Base-by-base conservation (phyloP, 2,113 vertebrate genomes). In the Telmatochromis sp. region DNA sequence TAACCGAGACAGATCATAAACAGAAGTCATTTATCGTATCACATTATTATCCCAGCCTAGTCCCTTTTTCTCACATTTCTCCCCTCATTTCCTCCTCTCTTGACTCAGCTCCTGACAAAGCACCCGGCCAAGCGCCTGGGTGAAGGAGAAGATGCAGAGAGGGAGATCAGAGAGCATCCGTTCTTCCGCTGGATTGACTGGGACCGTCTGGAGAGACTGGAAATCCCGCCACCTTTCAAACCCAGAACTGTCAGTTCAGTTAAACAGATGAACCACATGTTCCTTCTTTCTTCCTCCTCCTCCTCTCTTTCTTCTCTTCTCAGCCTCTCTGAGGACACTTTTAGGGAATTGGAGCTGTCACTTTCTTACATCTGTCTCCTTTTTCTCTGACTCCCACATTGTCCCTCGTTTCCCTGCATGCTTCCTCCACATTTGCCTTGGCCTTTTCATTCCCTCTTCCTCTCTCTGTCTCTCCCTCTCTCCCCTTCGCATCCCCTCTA, bases 111-210 rank as follows among this genome's bases (percentile, higher is more conserved):
- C 75, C 95, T 98, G 82, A 98, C 97, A 10, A 98, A 98, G 91
- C 96, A 98, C 87, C 98, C 98, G 0, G 95, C 91, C 13, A 98
- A 98, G 91, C 97, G 98, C 57, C 95, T 98, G 81, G 98, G 98
- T 21, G 97, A 96, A 2, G 97, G 96, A 82, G 95, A 96, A 1
- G 97, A 98, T 0, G 97, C 97, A 1, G 97, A 98, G 57, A 93
- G 96, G 80, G 97, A 98, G 79, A 97, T 98, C 82, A 95, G 96
- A 9, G 97, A 97, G 9, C 98, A 98, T 53, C 96, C 96, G 5
- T 98, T 98, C 89, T 98, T 98, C 95, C 97, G 97, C 60, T 97
- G 98, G 97, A 97, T 98, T n/a, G 98, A 98, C 95, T 98, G 98
- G 98, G 98, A 98, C 31, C 94, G 97, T 57, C 94, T 98, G 92